Percentiles rank a stretch among this genome's conserved stretches.
Evolutionary conservation across 2,888 invertebrate genomes (phyloP).

Genomic region (Sipha maydis): DNA sequence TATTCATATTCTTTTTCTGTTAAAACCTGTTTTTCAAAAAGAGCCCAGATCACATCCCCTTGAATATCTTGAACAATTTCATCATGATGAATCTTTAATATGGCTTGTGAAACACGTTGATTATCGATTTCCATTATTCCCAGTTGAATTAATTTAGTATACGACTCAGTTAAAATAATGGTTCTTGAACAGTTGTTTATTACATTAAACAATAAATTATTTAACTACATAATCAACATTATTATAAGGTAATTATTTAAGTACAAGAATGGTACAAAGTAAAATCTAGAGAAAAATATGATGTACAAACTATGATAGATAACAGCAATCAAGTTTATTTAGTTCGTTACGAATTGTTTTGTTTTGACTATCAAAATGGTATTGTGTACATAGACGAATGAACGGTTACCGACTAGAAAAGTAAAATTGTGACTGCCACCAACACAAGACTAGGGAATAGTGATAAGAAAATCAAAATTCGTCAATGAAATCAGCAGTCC

Average conservation of each 20-base stretch:
- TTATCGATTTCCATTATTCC: slow-evolving; percentile 43
- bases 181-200: background rate
- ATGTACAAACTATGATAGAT: too few species aligned
- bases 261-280: too few species aligned
- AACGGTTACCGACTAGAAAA: too few species aligned
- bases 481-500: too few species aligned
- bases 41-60: slow-evolving; percentile 61
- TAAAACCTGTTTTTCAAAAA: slow-evolving; percentile 55
- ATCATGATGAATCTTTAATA: slow-evolving; percentile 49
- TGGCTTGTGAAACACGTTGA: slow-evolving; percentile 11
- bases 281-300: too few species aligned
- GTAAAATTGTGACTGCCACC: too few species aligned
- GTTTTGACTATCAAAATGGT: too few species aligned
- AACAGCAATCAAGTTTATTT: too few species aligned
- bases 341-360: too few species aligned
- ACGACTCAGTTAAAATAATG: background rate
- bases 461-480: too few species aligned
- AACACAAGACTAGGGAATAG: too few species aligned
- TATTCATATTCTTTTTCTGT: slow-evolving; percentile 56
- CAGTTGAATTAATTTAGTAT: background rate
- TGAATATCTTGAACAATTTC: slow-evolving; percentile 63
- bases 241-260: background rate
- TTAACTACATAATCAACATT: background rate
- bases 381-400: too few species aligned
- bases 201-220: background rate